Percentiles rank a stretch among this genome's conserved stretches.
Conservation (phyloP, 2,888 invertebrate genomes). For the Standfussiana lucernea region DNA sequence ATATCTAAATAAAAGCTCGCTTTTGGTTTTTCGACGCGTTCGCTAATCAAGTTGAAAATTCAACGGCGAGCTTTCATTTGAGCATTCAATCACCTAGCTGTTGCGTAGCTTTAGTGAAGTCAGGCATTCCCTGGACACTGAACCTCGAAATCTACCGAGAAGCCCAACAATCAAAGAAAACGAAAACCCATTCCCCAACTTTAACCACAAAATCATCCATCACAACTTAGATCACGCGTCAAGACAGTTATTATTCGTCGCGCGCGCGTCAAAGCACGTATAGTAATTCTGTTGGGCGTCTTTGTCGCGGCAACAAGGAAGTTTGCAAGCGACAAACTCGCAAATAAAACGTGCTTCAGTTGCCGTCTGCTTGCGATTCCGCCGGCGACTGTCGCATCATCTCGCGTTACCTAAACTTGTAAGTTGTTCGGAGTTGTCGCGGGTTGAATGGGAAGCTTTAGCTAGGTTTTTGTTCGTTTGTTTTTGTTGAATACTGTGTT, state of each 20-base stretch:
- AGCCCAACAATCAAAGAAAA: neutral
- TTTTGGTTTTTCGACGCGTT: neutral
- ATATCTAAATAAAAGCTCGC: neutral
- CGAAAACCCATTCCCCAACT: neutral
- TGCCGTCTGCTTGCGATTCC: conserved; percentile 70
- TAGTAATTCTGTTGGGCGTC: conserved; percentile 72
- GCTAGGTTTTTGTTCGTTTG: conserved; percentile 52
- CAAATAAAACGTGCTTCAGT: conserved; percentile 73
- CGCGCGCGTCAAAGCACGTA: conserved; percentile 69
- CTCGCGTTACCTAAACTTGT: conserved; percentile 72
- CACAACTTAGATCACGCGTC: conserved; percentile 60
- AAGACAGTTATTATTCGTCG: conserved; percentile 62
- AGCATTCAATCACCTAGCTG: neutral
- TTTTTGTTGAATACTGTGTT: conserved; percentile 38
- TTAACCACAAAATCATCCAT: conserved; percentile 37
- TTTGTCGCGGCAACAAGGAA: conserved; percentile 70
- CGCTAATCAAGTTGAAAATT: neutral
- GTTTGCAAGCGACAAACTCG: conserved; percentile 72
- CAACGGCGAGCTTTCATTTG: neutral
- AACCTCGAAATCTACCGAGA: neutral
- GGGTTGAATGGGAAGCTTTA: conserved; percentile 60
- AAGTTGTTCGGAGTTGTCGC: conserved; percentile 63
- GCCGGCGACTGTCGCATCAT: conserved; percentile 68
- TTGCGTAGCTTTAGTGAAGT: neutral
- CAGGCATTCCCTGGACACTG: neutral